Conservation (phyloP, 1,140 invertebrate genomes). For the Brachionus rubens region DNA sequence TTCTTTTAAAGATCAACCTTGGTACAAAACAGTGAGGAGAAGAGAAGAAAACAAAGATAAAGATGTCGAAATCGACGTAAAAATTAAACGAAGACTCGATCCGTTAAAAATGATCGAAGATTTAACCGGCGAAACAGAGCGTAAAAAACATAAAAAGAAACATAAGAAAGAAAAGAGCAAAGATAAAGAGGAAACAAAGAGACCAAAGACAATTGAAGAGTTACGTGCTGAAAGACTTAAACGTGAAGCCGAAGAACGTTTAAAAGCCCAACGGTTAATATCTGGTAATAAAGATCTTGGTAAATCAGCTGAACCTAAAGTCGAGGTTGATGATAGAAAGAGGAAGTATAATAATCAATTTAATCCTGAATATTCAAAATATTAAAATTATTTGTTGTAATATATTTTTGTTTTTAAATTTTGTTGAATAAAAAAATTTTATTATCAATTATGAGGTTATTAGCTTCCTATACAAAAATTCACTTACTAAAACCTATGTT, state of each 20-base stretch:
- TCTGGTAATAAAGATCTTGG: conserved; percentile 47
- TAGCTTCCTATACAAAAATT: too few species aligned
- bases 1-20: not conserved
- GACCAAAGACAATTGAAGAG: conserved; percentile 66
- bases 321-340: conserved; percentile 57
- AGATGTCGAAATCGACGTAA: conserved; percentile 47
- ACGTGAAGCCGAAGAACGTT: conserved; percentile 47
- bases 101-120: conserved; percentile 71
- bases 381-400: not conserved
- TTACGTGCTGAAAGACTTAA: conserved; percentile 69
- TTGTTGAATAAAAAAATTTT: too few species aligned
- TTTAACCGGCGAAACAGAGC: conserved; percentile 56
- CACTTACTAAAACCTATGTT: too few species aligned
- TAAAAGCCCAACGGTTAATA: conserved; percentile 35
- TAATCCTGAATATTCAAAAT: conserved; percentile 44
- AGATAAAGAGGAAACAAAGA: conserved; percentile 6
- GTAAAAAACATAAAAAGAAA: conserved; percentile 51
- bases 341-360: conserved; percentile 81
- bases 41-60: conserved; percentile 10
- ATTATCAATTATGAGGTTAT: too few species aligned
- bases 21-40: not conserved
- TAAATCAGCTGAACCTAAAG: conserved; percentile 50
- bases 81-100: conserved; percentile 62
- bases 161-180: conserved; percentile 52
- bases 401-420: not conserved